Base-by-base conservation (phyloP, 2,888 invertebrate species). In the Pycnomerus fuliginosus region DNA sequence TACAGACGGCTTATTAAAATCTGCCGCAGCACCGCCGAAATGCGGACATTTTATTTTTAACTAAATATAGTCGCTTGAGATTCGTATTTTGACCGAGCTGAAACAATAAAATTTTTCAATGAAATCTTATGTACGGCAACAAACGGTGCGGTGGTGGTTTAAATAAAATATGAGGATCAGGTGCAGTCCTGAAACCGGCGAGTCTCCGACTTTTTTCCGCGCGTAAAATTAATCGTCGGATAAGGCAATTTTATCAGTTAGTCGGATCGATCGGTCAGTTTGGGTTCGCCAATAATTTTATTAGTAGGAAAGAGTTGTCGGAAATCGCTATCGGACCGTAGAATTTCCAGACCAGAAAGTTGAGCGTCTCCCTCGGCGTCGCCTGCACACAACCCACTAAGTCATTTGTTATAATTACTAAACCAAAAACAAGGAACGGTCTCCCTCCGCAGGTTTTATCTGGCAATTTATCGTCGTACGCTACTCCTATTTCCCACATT, bases 341-440 rank as follows among this genome's bases (percentile, higher is more conserved):
- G 43, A 48, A 44, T 44, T 43, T 48, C 28, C 48, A 34, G 36
- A 35, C 29, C 44, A 39, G 44, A 44, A 44, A 44, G 44, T 44
- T 44, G 38, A 44, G 42, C 34, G 32, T 41, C 41, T 34, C 47
- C 39, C 37, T 17, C 22, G 30, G 35, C 45, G 31, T 30, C 37
- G 45, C 44, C 34, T 27, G 31, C 16, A 25, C 36, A 40, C 29
- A 44, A 24, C 58, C 58, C 55, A 56, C 50, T 37, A 56, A 61
- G 64, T 63, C 68, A 61, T 68, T 68, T 63, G 67, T 68, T 68
- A 67, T 67, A 68, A 68, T 68, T 68, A 68, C 67, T 62, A 67
- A 67, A 66, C 68, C 67, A 65, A 67, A 68, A 68, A 67, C 68
- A 65, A 67, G 65, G 63, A 65, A 62, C 59, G 61, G 62, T 61